Base-by-base conservation (phyloP, 2,888 invertebrate genomes). In the Hermaeophaga mercurialis region DNA sequence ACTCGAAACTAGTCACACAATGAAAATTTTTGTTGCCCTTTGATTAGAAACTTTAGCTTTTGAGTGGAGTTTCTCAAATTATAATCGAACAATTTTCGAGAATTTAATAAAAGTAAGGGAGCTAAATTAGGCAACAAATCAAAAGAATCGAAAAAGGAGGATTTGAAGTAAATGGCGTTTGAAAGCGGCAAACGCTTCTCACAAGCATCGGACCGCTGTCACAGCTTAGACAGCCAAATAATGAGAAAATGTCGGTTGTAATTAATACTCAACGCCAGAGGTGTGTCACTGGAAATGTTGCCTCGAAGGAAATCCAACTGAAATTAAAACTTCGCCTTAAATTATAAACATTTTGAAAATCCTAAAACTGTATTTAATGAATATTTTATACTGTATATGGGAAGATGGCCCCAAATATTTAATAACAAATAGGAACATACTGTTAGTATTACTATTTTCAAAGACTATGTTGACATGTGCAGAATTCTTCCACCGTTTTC, bases 201-300 rank as follows among this genome's bases (percentile, higher is more conserved):
- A 53, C 48, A 48, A 44, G 33, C 43, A 45, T 46, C 56, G 62
- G 60, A 59, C 64, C 57, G 49, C 61, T 60, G 67, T 67, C 61
- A 65, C 66, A 64, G 64, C 64, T 66, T 61, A 69, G 70, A 72
- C 72, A 68, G 68, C 66, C 69, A 69, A 72, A 72, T 74, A 74
- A 73, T 73, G 72, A 70, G 71, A 70, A 71, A 72, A 70, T 66
- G 71, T 73, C 72, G 65, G 62, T 66, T 58, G 66, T 73, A 73
- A 73, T 73, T 72, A 73, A 72, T 70, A 72, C 67, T 63, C 34
- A 66, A 67, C 43, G 6, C 24, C 43, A 43, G 43, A 24, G 43
- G 43, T 43, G 12, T 9, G 43, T 24, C 43, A 8, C 43, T 24
- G 12, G 24, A 14, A 43, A 43, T 24, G 12, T 41, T 24, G 3